Conservation (phyloP, 92 coral and sea anemone species). For the Siderastrea radians region DNA sequence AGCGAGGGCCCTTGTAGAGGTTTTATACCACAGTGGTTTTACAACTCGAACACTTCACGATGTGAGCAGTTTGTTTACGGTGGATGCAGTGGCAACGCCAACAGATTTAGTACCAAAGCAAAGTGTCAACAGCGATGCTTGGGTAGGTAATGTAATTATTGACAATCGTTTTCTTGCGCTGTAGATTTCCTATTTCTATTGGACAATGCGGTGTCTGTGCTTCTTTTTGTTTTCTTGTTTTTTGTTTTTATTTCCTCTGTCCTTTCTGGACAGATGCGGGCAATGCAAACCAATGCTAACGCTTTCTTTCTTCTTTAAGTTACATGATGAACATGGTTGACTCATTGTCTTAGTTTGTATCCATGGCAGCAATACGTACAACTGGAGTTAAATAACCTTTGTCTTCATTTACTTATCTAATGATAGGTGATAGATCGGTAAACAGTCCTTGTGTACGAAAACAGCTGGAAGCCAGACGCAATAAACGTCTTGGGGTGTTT, state of each 20-base stretch:
- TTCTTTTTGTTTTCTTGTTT: too few relatives aligned
- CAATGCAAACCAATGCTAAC: too few relatives aligned
- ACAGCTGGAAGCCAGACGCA: constrained; percentile 56
- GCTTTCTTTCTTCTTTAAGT: too few relatives aligned
- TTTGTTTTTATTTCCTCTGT: too few relatives aligned
- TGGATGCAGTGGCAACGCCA: constrained; percentile 88
- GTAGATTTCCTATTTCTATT: too few relatives aligned
- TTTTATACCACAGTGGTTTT: constrained; percentile 80
- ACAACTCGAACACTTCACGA: constrained; percentile 41
- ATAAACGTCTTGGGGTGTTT: constrained; percentile 65
- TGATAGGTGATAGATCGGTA: not conserved
- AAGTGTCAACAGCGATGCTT: constrained; percentile 67
- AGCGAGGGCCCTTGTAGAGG: constrained; percentile 72
- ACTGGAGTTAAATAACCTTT: too few relatives aligned
- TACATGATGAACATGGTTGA: too few relatives aligned
- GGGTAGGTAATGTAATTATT: constrained; percentile 36
- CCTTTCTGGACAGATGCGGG: too few relatives aligned
- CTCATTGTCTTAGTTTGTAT: too few relatives aligned
- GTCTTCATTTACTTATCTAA: too few relatives aligned
- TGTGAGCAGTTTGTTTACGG: constrained; percentile 83
- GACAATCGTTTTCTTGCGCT: not conserved
- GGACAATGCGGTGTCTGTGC: too few relatives aligned
- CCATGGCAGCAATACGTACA: too few relatives aligned
- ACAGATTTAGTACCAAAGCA: constrained; percentile 67
- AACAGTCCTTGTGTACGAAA: constrained; percentile 68